Conservation (phyloP, 2,888 invertebrate genomes). For the Lacanobia wlatinum region DNA sequence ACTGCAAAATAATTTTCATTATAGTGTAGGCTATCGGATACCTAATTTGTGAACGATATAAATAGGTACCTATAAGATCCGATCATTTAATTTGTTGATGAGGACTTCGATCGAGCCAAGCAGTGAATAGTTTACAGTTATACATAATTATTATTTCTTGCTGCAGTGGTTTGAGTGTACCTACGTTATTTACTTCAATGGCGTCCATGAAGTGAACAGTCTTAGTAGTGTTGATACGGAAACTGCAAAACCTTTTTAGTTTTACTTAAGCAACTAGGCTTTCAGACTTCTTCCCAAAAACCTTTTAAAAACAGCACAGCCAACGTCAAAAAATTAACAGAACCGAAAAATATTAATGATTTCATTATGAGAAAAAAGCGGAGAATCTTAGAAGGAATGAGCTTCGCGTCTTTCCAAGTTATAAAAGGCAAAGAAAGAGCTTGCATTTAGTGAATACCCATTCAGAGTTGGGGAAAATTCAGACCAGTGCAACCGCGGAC, state of each 20-base stretch:
- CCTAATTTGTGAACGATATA: neutral
- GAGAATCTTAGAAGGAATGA: conserved; percentile 84
- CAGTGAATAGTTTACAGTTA: neutral
- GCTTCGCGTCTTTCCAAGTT: conserved; percentile 85
- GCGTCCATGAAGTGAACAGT: neutral
- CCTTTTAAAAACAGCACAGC: conserved; percentile 53
- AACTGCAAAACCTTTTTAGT: conserved; percentile 30
- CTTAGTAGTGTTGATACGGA: neutral
- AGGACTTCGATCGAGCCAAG: neutral
- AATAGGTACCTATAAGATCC: neutral
- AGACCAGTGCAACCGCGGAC: conserved; percentile 81
- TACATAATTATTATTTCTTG: neutral
- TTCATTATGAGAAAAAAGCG: conserved; percentile 75
- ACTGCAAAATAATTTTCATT: too few relatives aligned
- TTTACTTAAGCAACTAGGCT: conserved; percentile 21
- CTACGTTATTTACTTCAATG: neutral
- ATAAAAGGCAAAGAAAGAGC: conserved; percentile 87
- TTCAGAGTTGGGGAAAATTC: conserved; percentile 85
- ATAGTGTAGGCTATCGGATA: too few relatives aligned
- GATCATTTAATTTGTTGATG: neutral
- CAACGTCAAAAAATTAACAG: conserved; percentile 66
- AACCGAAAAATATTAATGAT: conserved; percentile 82
- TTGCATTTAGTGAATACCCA: conserved; percentile 89
- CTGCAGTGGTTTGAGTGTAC: neutral
- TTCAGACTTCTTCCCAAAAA: conserved; percentile 28